Conservation (phyloP, 2,888 invertebrate species). For the Papilio demoleus region DNA sequence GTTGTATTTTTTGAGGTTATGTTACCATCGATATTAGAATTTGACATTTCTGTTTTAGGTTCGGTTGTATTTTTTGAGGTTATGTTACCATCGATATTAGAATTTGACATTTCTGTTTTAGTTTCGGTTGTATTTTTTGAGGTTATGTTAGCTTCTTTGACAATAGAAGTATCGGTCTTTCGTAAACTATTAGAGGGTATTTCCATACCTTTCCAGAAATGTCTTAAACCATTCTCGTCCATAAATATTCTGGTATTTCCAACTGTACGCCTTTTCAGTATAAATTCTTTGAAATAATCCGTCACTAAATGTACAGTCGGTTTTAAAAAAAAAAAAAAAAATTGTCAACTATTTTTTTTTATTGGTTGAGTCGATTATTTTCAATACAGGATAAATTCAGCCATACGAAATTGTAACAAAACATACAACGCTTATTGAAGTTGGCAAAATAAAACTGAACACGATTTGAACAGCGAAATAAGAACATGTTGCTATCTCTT, state of each 20-base stretch:
- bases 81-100: too few relatives aligned
- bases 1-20: too few relatives aligned
- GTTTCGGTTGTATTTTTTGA: slow-evolving; percentile 27
- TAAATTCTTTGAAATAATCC: slow-evolving; percentile 63
- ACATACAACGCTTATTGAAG: neutral
- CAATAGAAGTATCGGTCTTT: slow-evolving; percentile 48
- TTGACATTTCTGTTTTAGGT: too few relatives aligned
- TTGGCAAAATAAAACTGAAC: slow-evolving; percentile 4
- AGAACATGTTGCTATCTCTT: neutral
- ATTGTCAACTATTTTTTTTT: slow-evolving; percentile 4
- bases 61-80: too few relatives aligned
- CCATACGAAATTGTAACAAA: neutral
- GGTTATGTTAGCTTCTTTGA: neutral
- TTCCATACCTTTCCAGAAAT: slow-evolving; percentile 62
- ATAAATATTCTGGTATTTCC: slow-evolving; percentile 56
- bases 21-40: too few relatives aligned
- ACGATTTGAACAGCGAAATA: neutral
- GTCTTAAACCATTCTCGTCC: slow-evolving; percentile 66
- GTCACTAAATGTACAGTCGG: slow-evolving; percentile 57
- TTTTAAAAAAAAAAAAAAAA: slow-evolving; percentile 52
- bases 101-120: slow-evolving; percentile 27
- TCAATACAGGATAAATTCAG: slow-evolving; percentile 1
- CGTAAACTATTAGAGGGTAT: slow-evolving; percentile 47
- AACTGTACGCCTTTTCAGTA: slow-evolving; percentile 49
- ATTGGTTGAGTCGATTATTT: neutral